phyloP scores from a whole-genome alignment of 23 tunicate species.

The Halocynthia roretzi region DNA sequence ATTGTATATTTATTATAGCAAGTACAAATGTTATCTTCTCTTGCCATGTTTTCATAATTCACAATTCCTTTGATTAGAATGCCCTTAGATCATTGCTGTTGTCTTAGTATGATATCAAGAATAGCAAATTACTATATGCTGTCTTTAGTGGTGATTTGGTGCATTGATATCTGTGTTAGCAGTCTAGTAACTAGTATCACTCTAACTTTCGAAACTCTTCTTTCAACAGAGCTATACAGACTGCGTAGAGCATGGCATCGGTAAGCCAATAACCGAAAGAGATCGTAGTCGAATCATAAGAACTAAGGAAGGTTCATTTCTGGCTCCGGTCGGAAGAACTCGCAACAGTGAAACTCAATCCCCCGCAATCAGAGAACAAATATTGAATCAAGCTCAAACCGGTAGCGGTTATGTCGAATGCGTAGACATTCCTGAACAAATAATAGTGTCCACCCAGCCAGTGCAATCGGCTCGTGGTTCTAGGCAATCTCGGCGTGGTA shows the following conservation, averaged over 20 bases:
- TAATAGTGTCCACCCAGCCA: too few relatives aligned
- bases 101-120: too few relatives aligned
- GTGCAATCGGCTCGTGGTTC: neutral
- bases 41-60: too few relatives aligned
- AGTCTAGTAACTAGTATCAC: too few relatives aligned
- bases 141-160: too few relatives aligned
- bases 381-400: neutral
- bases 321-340: slow-evolving; percentile 1
- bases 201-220: neutral
- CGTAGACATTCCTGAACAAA: neutral
- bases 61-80: too few relatives aligned
- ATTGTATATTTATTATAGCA: too few relatives aligned
- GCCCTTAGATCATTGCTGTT: too few relatives aligned
- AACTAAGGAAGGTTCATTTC: slow-evolving; percentile 32
- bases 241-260: slow-evolving; percentile 68
- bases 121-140: too few relatives aligned
- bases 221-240: slow-evolving; percentile 67
- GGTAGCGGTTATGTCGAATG: neutral
- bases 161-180: too few relatives aligned
- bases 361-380: neutral
- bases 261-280: slow-evolving; percentile 39
- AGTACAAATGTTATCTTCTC: too few relatives aligned
- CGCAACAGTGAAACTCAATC: neutral
- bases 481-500: neutral
- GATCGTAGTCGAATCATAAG: slow-evolving; percentile 29